These are phyloP conservation scores for Lucilia sericata DNA, from an alignment of 1,140 invertebrate genomes.

Conservation along the genomic window DNA sequence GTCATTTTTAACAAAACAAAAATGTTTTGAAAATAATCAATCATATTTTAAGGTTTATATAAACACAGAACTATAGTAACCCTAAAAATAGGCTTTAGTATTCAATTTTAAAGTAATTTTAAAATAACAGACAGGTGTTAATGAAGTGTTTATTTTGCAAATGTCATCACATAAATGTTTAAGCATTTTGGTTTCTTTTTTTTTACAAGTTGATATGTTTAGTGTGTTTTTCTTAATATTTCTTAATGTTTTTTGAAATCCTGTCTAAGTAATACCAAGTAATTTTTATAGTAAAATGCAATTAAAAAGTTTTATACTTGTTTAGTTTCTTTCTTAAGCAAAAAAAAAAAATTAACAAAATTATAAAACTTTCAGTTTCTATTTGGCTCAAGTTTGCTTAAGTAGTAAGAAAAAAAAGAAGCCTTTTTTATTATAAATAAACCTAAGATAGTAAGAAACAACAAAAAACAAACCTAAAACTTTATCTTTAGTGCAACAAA, in stretches of 20 bases:
- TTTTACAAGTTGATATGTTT: background rate
- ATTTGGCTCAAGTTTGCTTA: background rate
- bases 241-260: background rate
- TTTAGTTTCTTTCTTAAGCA: background rate
- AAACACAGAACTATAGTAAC: background rate
- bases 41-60: background rate
- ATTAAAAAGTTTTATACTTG: slow-evolving; percentile 47
- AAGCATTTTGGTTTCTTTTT: background rate
- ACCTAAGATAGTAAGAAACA: background rate
- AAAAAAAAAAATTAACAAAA: slow-evolving; percentile 37
- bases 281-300: slow-evolving; percentile 41
- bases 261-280: slow-evolving; percentile 19
- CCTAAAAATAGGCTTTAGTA: background rate
- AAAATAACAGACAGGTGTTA: slow-evolving; percentile 56
- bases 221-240: background rate
- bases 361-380: slow-evolving; percentile 48
- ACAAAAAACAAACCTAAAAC: background rate
- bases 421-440: slow-evolving; percentile 25
- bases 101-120: slow-evolving; percentile 39
- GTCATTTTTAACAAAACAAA: background rate
- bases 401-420: slow-evolving; percentile 14
- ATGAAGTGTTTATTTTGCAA: slow-evolving; percentile 58
- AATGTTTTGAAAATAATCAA: background rate
- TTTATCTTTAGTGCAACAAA: slow-evolving; percentile 51
- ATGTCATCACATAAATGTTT: slow-evolving; percentile 34